Evolutionary conservation across 2,797 vertebrate genomes (phyloP).

Genomic region (Acanthornis magna): DNA sequence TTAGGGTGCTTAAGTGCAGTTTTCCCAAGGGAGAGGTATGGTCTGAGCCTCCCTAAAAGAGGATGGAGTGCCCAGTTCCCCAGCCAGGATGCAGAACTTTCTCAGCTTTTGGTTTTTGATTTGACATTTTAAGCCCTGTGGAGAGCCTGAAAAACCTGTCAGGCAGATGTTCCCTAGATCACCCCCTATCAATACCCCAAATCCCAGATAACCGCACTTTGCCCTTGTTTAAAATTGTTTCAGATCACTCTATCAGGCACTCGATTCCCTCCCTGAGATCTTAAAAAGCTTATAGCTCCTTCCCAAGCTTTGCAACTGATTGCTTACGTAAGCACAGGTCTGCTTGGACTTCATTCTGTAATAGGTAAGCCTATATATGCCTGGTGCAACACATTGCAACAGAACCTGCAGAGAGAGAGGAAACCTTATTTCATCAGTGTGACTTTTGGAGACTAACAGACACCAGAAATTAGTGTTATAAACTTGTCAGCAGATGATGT

Average conservation of each 20-base stretch:
- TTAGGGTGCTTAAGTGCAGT: not conserved
- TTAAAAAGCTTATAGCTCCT: not conserved
- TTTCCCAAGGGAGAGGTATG: not conserved
- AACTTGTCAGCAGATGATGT: constrained; percentile 56
- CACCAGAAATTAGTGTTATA: constrained; percentile 41
- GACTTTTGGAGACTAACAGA: not conserved
- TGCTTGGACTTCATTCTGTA: not conserved
- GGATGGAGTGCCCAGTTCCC: not conserved
- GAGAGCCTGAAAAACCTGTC: not conserved
- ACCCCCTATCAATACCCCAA: rapidly evolving
- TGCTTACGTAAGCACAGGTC: not conserved
- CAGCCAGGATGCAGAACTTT: not conserved
- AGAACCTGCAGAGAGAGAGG: not conserved
- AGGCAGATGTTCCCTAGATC: not conserved
- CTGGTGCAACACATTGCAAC: not conserved
- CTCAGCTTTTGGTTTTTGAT: not conserved
- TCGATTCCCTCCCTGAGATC: not conserved
- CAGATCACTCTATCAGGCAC: not conserved
- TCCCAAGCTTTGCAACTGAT: not conserved
- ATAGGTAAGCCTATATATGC: rapidly evolving
- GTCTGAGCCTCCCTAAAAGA: no score
- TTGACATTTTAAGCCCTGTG: not conserved
- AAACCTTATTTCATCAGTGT: constrained; percentile 11
- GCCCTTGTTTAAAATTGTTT: not conserved
- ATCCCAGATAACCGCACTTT: not conserved